Base-by-base conservation (phyloP, 2,797 vertebrate species). In the Poeciliopsis gracilis region DNA sequence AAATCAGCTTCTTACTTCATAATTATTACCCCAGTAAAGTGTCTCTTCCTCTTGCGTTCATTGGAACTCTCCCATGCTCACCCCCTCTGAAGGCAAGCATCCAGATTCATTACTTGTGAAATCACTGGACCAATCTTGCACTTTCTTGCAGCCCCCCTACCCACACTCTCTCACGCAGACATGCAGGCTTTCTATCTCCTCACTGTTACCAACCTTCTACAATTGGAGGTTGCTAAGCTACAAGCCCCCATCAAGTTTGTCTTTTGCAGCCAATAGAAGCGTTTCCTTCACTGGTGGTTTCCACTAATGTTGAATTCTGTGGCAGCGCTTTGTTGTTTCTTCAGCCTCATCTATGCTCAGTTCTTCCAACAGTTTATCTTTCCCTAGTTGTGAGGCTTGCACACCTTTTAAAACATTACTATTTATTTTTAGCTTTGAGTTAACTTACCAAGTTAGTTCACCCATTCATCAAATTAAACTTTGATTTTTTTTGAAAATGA, bases 161-260 rank as follows among this genome's bases (percentile, higher is more conserved):
- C 88, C 84, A 51, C 20, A 51, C 49, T 23, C 49, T n/a, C 25
- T 12, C 30, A 61, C 80, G 82, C 81, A 78, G 70, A 81, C 73
- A 87, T 73, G 84, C 79, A 73, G 73, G 82, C 87, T 88, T 87
- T 87, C 93, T 89, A 93, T 92, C 88, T 92, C 90, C 89, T 93
- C 88, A 83, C 91, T 93, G 86, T 90, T 90, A 91, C 87, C 89
- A 90, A 85, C 86, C 78, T 79, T 84, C 84, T 92, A 81, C 90
- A 90, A 93, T 92, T 92, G 89, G 86, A 78, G 84, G 95, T 95
- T 95, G 95, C 94, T 95, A 93, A 91, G 94, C 89, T 93, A 95
- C 93, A 82, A 66, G 91, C 90, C 90, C 89, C 90, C 88, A 91
- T 86, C 86, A 90, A 88, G 80, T 79, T 82, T 82, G 77, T 73